Base-by-base conservation (phyloP, 2,888 invertebrate genomes). In the Pristionchus maxplancki region DNA sequence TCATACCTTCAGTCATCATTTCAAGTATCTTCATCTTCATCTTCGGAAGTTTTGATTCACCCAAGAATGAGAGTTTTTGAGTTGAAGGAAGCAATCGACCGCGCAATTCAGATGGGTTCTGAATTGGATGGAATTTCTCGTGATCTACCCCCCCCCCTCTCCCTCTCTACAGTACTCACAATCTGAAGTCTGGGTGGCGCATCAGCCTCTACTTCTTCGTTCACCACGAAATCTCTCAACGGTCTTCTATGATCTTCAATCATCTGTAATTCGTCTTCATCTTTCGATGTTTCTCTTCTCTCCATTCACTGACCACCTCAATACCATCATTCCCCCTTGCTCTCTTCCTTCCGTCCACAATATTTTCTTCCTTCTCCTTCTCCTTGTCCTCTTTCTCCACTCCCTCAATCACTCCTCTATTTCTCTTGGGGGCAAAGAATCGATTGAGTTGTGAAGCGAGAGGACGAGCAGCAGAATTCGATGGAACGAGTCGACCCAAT, bases 201-300 rank as follows among this genome's bases (percentile, higher is more conserved):
- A n/a, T n/a, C n/a, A 44, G 6, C 11, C 44, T 44, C 44, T 13
- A 53, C 4, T 5, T 53, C 53, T 11, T 83, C 82, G 11, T 53
- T 31, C 17, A 24, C 37, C 82, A 83, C 34, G 58, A 53, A 83
- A 37, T 83, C 82, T 50, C 28, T 53, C 50, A 83, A 53, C 15
- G 20, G 82, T 31, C 53, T 24, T 37, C 82, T 40, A 53, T 53
- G 82, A 83, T 83, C 82, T 50, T 50, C 78, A n/a, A n/a, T n/a
- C 24, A 78, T 48, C 78, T 78, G 28, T n/a, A 78, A 78, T 78
- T 11, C 44, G 1, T 28, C 13, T 1, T 11, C n/a, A 28, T 24
- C 5, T 9, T 28, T 15, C 40, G n/a, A n/a, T n/a, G n/a, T n/a
- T n/a, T 78, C 1, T 34, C 13, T 3, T 78, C 1, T 78, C 48